Evolutionary conservation across 2,797 vertebrate genomes (phyloP), one percentile per base, ranked within the genome.

Genomic region (Carapus acus): DNA sequence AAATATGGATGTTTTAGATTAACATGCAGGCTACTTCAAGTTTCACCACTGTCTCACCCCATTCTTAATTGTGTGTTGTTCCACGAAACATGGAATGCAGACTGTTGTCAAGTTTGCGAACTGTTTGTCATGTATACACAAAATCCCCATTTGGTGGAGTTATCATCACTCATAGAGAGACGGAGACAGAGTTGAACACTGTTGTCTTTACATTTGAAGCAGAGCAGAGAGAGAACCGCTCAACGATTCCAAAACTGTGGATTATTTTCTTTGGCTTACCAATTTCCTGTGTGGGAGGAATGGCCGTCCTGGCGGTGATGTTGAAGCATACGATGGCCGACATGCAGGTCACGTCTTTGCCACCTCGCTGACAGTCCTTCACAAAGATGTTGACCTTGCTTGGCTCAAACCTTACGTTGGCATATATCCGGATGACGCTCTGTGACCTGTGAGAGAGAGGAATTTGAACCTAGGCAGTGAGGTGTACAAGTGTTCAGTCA

Each of bases 301-400:
- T 84, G 6, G 89, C 56, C 0, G 94, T 94, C 80, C 90, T 91
- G 81, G 92, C 90, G 19, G 91, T 52, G 1, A 94, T 84, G 0
- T 91, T 90, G 83, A 99, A 92, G 80, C 96, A 98, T 64, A 94
- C 74, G 13, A 93, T 91, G 54, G 93, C 92, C 0, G 90, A 88
- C 90, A 99, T 92, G 50, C 96, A 99, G 66, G 94, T 96, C 71
- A 95, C 93, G 0, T 98, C 93, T 75, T 92, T 93, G 39, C 94
- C 94, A 0, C 86, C 91, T 56, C 96, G 80, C 65, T 76, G 83
- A 81, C 96, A 99, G 86, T 97, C 94, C 78, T 96, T 94, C 85
- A 91, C 91, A 81, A 99, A 98, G 80, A 96, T 90, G 84, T 98
- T 98, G 85, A 99, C 85, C 74, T 96, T 98, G 72, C 85, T 58